phyloP scores from a whole-genome alignment of 1,140 invertebrate genomes.

The Drosophila obscura region DNA sequence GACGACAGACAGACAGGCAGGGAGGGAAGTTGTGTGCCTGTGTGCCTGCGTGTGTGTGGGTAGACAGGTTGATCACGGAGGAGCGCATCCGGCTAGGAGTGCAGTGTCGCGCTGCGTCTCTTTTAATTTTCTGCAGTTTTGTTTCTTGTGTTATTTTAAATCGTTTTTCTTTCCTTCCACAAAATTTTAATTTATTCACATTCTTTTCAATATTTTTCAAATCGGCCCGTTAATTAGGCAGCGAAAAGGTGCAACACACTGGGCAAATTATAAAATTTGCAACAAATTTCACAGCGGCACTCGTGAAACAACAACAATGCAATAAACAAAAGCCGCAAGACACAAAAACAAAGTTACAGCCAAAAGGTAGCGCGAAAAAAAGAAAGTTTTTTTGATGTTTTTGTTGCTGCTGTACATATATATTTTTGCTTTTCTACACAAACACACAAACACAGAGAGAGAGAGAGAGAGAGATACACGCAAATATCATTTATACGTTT shows the following conservation, averaged over 20 bases:
- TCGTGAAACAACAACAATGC: too few relatives aligned
- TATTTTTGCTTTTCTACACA: conserved; percentile 70
- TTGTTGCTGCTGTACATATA: conserved; percentile 45
- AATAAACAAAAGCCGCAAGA: conserved; percentile 42
- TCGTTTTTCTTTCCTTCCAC: background rate
- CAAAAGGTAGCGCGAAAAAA: conserved; percentile 78
- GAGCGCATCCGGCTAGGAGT: conserved; percentile 28
- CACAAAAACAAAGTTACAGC: conserved; percentile 47
- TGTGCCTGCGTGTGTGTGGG: conserved; percentile 23
- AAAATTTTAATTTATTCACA: conserved; percentile 29
- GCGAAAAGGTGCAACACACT: conserved; percentile 24
- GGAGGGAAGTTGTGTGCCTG: too few relatives aligned
- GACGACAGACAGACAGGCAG: too few relatives aligned
- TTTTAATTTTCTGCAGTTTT: background rate
- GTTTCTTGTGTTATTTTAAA: too few relatives aligned
- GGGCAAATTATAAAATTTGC: conserved; percentile 53
- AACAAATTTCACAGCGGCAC: conserved; percentile 71
- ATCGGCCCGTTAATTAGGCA: conserved; percentile 43
- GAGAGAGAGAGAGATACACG: conserved; percentile 20
- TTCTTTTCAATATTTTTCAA: conserved; percentile 1
- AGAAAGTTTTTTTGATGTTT: conserved; percentile 74
- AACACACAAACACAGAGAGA: conserved; percentile 21
- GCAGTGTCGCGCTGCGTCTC: background rate
- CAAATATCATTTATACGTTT: conserved; percentile 76
- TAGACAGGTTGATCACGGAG: conserved; percentile 22